These are phyloP conservation scores for Chalcis sispes DNA, from an alignment of 2,888 invertebrate species.

Conservation along the genomic window DNA sequence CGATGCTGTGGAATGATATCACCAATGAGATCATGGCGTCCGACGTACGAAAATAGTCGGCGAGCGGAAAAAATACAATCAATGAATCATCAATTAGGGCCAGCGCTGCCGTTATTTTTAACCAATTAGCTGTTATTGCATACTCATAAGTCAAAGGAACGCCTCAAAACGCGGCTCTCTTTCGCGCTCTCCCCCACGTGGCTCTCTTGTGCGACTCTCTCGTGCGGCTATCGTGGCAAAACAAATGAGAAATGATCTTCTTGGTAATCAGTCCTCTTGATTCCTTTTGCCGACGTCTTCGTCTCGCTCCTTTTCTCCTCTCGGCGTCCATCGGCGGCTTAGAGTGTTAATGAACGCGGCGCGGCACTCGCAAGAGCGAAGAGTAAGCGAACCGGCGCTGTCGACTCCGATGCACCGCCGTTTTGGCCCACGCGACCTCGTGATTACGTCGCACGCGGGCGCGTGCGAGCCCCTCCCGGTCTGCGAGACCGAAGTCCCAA, in stretches of 20 bases:
- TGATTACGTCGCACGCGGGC: conserved; percentile 72
- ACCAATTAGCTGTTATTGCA: conserved; percentile 45
- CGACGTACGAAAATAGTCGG: conserved; percentile 24
- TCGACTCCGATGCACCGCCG: conserved; percentile 59
- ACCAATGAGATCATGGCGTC: conserved; percentile 42
- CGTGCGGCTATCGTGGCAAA: conserved; percentile 11
- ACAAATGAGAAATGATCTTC: conserved; percentile 53
- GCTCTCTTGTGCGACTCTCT: neutral
- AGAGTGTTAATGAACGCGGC: conserved; percentile 67
- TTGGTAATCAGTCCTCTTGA: conserved; percentile 54
- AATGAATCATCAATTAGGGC: conserved; percentile 48
- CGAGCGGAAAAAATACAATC: conserved; percentile 31
- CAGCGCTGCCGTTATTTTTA: conserved; percentile 37
- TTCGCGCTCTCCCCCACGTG: too few species aligned
- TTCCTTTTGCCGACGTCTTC: conserved; percentile 52
- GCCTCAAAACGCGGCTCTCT: neutral
- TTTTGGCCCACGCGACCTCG: conserved; percentile 72
- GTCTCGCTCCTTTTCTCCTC: conserved; percentile 13
- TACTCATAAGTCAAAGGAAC: conserved; percentile 38
- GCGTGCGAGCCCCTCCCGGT: conserved; percentile 67
- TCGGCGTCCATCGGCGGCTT: conserved; percentile 38
- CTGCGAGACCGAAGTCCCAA: conserved; percentile 69
- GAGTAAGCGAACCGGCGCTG: neutral
- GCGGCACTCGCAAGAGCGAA: conserved; percentile 33
- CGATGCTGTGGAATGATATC: conserved; percentile 35